A percentile compares a stretch with the other conserved stretches of the same genome.
These are phyloP conservation scores for Heterotis niloticus DNA, from an alignment of 2,113 vertebrate genomes.

Conservation along the genomic window DNA sequence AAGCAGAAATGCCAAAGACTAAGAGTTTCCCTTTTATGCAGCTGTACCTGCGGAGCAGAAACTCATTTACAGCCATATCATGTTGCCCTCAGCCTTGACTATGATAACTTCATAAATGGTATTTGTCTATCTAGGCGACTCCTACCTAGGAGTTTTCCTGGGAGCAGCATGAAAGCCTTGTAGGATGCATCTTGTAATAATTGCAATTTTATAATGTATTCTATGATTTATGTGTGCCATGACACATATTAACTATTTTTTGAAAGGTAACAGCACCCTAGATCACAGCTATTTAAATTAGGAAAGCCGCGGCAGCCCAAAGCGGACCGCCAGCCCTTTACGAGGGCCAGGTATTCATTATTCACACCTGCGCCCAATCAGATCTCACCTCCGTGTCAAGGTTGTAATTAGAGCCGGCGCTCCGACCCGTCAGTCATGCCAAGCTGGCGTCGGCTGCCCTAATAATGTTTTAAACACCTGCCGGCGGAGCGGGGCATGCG, in stretches of 20 bases:
- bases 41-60: no score
- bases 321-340: background rate
- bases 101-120: no score
- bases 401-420: slow-evolving; percentile 3
- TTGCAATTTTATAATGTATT: background rate
- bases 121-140: no score
- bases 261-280: background rate
- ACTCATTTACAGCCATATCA: no score
- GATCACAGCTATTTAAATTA: background rate
- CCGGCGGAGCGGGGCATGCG: background rate
- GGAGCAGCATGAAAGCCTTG: background rate
- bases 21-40: no score
- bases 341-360: background rate
- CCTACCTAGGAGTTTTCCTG: no score
- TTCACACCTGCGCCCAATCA: slow-evolving; percentile 19
- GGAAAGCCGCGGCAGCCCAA: background rate
- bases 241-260: background rate
- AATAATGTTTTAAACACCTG: slow-evolving; percentile 24
- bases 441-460: background rate
- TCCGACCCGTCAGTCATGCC: slow-evolving; percentile 14
- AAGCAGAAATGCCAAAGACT: no score
- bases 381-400: slow-evolving; percentile 10
- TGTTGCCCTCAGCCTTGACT: no score
- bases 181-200: background rate
- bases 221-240: background rate